Evolutionary conservation across 2,113 vertebrate genomes (phyloP), one percentile per base, ranked within the genome.

Genomic region (Epinephelus cyanopodus): DNA sequence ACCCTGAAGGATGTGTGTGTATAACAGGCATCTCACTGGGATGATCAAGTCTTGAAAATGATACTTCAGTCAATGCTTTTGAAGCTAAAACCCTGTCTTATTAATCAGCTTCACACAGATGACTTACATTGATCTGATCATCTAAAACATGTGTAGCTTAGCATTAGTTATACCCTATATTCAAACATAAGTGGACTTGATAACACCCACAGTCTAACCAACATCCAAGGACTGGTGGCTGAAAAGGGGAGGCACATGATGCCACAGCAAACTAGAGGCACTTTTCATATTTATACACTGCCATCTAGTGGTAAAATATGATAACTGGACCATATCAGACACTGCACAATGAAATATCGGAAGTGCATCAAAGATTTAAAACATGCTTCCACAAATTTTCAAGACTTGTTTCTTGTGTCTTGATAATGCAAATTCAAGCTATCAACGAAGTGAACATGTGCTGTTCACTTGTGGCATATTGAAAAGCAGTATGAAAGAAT

Each of bases 301-400:
- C 92, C 93, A 90, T 91, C 90, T 92, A 90, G 85, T 92, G 93
- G 87, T 25, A 11, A 48, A 77, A 29, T 25, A 1, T 25, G 50
- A 57, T 21, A 60, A 48, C 8, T 78, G 57, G 6, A 25, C 58
- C 57, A 37, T 17, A 0, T 45, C 50, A 25, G 0, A 45, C 12
- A 15, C 33, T 68, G 19, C 52, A n/a, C 19, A 66, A 48, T 53
- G 19, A 62, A 64, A 57, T 23, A 29, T 29, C 21, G 14, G 57
- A 50, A 45, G 27, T 27, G 25, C 14, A 62, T 70, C 11, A n/a
- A 15, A 25, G 19, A n/a, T 19, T 42, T 23, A n/a, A 39, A 12
- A 27, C 5, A 66, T 25, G 14, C 18, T 29, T 57, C 27, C 52
- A 14, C 11, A 39, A 2, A 18, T 52, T 17, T 52, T 10, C 6